Conservation (phyloP, 2,888 invertebrate genomes). For the Drosophila nigritarsus region DNA sequence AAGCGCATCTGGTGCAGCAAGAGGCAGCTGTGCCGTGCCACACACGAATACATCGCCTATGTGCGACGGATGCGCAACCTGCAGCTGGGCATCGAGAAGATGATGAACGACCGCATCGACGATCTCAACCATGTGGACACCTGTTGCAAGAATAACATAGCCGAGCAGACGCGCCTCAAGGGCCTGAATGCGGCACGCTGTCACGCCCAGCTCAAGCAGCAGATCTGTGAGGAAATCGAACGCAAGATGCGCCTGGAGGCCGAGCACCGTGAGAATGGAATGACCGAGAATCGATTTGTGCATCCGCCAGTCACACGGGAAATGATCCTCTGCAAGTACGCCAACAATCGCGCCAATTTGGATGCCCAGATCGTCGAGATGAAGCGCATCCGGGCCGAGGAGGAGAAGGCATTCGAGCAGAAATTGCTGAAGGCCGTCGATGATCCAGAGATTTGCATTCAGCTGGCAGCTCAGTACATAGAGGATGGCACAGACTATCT, state of each 20-base stretch:
- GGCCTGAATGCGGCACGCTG: slow-evolving; percentile 65
- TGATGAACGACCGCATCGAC: slow-evolving; percentile 67
- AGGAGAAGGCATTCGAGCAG: slow-evolving; percentile 67
- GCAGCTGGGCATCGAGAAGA: slow-evolving; percentile 66
- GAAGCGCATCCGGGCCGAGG: slow-evolving; percentile 64
- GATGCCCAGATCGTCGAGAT: slow-evolving; percentile 75
- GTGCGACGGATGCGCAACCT: slow-evolving; percentile 72
- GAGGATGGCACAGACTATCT: slow-evolving; percentile 73
- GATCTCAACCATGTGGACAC: slow-evolving; percentile 74
- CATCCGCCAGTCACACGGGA: slow-evolving; percentile 55
- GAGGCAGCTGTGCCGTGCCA: slow-evolving; percentile 61
- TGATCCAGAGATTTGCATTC: slow-evolving; percentile 70
- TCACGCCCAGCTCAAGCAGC: slow-evolving; percentile 68
- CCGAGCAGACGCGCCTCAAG: slow-evolving; percentile 58
- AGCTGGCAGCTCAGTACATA: slow-evolving; percentile 71
- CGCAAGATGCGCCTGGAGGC: slow-evolving; percentile 68
- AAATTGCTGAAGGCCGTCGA: slow-evolving; percentile 68
- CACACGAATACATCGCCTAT: slow-evolving; percentile 77
- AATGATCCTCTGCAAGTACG: slow-evolving; percentile 55
- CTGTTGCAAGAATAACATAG: slow-evolving; percentile 71
- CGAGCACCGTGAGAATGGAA: slow-evolving; percentile 73
- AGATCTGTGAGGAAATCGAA: slow-evolving; percentile 79
- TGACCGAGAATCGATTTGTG: slow-evolving; percentile 79
- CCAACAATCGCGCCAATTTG: slow-evolving; percentile 56
- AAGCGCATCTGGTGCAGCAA: slow-evolving; percentile 47